Evolutionary conservation across 53 echinoderm and acorn worm species (phyloP).

Genomic region (Pentamera pediparva): DNA sequence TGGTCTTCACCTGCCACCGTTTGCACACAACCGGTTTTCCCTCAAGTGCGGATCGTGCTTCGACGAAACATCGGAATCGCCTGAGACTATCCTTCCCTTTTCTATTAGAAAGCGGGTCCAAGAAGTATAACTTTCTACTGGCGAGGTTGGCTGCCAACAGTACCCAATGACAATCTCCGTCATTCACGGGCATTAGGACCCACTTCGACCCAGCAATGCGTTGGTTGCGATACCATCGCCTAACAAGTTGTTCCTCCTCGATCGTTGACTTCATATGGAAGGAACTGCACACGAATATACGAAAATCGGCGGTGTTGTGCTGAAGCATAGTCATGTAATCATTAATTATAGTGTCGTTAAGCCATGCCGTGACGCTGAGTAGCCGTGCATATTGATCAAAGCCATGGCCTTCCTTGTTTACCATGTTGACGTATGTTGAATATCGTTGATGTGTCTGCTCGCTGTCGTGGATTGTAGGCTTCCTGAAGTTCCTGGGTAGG

Average conservation of each 20-base stretch:
- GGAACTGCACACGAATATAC: not conserved
- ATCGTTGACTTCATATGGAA: not conserved
- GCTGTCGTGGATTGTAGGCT: too few species aligned
- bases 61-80: not conserved
- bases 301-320: not conserved
- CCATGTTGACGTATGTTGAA: too few species aligned
- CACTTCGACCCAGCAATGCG: not conserved
- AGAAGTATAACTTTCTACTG: not conserved
- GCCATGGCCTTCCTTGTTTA: too few species aligned
- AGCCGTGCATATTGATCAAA: not conserved
- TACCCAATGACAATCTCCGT: not conserved
- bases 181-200: not conserved
- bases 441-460: too few species aligned
- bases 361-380: not conserved
- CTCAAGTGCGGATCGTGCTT: not conserved
- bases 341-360: not conserved
- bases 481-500: too few species aligned
- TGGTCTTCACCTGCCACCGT: not conserved
- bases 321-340: not conserved
- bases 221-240: not conserved
- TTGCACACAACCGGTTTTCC: slow-evolving; percentile 8
- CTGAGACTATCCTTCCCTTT: not conserved
- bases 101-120: not conserved
- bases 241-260: not conserved
- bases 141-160: not conserved